phyloP scores from a whole-genome alignment of 2,113 vertebrate genomes.

The Esox niger region DNA sequence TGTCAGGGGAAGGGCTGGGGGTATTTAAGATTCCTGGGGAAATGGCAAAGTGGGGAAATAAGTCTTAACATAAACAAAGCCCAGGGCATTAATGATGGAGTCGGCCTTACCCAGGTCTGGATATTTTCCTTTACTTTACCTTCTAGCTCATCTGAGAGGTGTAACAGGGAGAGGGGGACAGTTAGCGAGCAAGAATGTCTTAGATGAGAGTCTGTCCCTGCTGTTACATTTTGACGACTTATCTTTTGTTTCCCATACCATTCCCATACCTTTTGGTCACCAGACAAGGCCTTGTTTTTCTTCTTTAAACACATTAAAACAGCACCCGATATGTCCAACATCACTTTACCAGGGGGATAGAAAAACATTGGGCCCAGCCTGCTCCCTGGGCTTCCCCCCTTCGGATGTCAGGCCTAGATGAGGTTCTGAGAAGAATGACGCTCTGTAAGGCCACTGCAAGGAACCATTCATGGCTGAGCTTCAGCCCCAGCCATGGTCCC shows the following conservation, averaged over 20 bases:
- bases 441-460: slow-evolving; percentile 74
- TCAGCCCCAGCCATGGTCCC: slow-evolving; percentile 62
- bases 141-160: slow-evolving; percentile 30
- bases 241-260: slow-evolving; percentile 32
- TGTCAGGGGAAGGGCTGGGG: slow-evolving; percentile 36
- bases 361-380: slow-evolving; percentile 69
- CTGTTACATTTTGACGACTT: slow-evolving; percentile 66
- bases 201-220: slow-evolving; percentile 14
- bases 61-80: slow-evolving; percentile 71
- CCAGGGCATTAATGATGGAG: slow-evolving; percentile 65
- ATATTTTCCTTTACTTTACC: slow-evolving; percentile 59
- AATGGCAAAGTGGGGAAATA: slow-evolving; percentile 71
- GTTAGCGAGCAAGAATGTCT: neutral
- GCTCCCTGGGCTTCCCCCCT: slow-evolving; percentile 67
- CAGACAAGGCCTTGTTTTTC: slow-evolving; percentile 67
- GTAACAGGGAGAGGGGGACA: neutral
- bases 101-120: slow-evolving; percentile 50
- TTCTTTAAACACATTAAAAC: slow-evolving; percentile 73
- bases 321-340: slow-evolving; percentile 69
- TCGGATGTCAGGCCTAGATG: slow-evolving; percentile 68
- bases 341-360: slow-evolving; percentile 66
- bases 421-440: slow-evolving; percentile 69
- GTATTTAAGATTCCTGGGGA: slow-evolving; percentile 74
- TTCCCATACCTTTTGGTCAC: slow-evolving; percentile 38
- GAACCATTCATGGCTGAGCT: slow-evolving; percentile 70